phyloP scores from a whole-genome alignment of 2,113 vertebrate genomes.

The Bufo bufo region DNA sequence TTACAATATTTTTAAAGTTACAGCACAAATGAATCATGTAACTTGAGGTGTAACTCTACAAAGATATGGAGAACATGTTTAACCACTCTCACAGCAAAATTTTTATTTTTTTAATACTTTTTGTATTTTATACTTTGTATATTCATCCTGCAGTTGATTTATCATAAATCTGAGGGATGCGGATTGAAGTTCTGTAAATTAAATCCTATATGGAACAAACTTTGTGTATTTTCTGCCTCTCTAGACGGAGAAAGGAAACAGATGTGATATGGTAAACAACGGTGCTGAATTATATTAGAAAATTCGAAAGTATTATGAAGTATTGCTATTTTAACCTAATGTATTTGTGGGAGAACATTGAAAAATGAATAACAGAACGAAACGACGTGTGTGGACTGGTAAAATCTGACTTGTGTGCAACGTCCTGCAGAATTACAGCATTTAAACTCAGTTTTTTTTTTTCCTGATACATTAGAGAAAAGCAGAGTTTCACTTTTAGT shows the following conservation, averaged over 20 bases:
- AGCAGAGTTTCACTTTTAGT: neutral
- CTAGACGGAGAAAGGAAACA: conserved; percentile 27
- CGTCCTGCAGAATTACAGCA: neutral
- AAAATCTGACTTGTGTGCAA: conserved; percentile 12
- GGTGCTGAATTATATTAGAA: conserved; percentile 37
- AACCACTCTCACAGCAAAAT: neutral
- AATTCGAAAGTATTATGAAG: conserved; percentile 36
- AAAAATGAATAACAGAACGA: conserved; percentile 51
- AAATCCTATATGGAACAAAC: conserved; percentile 29
- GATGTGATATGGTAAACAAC: conserved; percentile 48
- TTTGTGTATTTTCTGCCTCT: neutral
- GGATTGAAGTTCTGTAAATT: conserved; percentile 14
- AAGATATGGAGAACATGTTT: neutral
- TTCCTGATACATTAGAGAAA: neutral
- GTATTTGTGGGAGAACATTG: conserved; percentile 52
- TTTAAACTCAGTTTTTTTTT: neutral
- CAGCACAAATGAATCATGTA: neutral
- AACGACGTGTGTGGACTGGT: conserved; percentile 20
- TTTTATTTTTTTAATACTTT: neutral
- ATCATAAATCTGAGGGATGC: neutral
- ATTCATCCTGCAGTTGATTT: neutral
- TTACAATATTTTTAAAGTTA: neutral
- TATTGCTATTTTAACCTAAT: conserved; percentile 46
- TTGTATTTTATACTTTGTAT: neutral
- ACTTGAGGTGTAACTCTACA: neutral